Percentiles rank a stretch among this genome's conserved stretches.
phyloP scores from a whole-genome alignment of 2,113 vertebrate species.

The Antechinus flavipes region DNA sequence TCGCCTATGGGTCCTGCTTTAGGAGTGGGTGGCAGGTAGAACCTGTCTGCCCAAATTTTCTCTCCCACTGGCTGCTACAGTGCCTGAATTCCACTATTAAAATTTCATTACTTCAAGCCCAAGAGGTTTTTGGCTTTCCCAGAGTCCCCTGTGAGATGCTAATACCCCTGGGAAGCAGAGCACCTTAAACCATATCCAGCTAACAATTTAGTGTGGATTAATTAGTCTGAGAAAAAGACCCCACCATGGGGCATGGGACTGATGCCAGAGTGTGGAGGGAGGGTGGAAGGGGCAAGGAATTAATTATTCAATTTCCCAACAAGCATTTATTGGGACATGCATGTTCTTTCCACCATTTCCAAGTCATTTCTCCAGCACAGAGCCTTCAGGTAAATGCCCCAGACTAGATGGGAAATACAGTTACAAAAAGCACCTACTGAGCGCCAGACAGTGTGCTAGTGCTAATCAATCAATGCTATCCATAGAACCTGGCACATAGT shows the following conservation, averaged over 20 bases:
- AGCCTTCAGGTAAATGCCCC: neutral
- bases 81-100: neutral
- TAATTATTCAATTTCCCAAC: neutral
- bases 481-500: no score
- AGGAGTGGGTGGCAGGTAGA: neutral
- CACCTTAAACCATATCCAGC: neutral
- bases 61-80: neutral
- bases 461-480: neutral
- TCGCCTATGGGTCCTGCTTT: neutral
- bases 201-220: neutral
- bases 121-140: neutral
- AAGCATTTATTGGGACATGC: neutral
- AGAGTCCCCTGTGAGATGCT: neutral
- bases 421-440: neutral
- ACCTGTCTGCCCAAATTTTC: neutral
- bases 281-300: neutral
- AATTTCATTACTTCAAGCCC: neutral
- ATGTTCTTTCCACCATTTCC: neutral
- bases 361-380: neutral
- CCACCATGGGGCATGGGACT: neutral
- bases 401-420: neutral
- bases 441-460: neutral
- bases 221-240: neutral
- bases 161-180: neutral
- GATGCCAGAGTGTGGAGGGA: neutral